Evolutionary conservation across 2,888 invertebrate species (phyloP).

Genomic region (Bugulina stolonifera): DNA sequence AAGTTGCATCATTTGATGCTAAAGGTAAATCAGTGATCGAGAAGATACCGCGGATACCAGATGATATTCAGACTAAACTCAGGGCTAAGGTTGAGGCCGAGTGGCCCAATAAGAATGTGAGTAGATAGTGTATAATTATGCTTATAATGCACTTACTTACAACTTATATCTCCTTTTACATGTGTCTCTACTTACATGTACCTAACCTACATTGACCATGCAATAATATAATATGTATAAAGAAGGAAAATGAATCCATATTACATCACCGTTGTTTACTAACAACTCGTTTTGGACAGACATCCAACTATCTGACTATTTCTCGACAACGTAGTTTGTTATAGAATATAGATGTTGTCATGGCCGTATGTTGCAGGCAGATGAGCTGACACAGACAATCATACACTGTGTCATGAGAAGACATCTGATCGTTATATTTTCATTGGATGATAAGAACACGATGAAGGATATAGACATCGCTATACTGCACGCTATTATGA

Average conservation of each 20-base stretch:
- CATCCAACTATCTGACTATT: too few species aligned
- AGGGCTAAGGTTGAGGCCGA: background rate
- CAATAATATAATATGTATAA: too few species aligned
- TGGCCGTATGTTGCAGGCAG: slow-evolving; percentile 9
- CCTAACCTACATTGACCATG: too few species aligned
- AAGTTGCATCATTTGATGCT: background rate
- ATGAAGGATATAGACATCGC: slow-evolving; percentile 48
- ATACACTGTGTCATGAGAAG: slow-evolving; percentile 15
- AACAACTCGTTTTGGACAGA: too few species aligned
- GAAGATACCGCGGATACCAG: background rate
- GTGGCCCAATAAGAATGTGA: slow-evolving; percentile 20
- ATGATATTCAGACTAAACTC: slow-evolving; percentile 4
- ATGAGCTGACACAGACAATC: slow-evolving; percentile 4
- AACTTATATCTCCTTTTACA: too few species aligned
- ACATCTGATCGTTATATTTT: slow-evolving; percentile 20
- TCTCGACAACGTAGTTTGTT: too few species aligned
- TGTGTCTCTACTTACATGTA: too few species aligned
- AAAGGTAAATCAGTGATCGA: background rate
- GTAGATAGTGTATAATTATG: too few species aligned
- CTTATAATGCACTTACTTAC: too few species aligned
- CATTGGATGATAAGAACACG: slow-evolving; percentile 28
- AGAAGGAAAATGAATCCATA: too few species aligned
- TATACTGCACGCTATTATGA: slow-evolving; percentile 49
- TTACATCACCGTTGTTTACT: too few species aligned
- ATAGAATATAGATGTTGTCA: too few species aligned